Conservation (phyloP, 2,888 invertebrate genomes). For the Drosophila monieri region DNA sequence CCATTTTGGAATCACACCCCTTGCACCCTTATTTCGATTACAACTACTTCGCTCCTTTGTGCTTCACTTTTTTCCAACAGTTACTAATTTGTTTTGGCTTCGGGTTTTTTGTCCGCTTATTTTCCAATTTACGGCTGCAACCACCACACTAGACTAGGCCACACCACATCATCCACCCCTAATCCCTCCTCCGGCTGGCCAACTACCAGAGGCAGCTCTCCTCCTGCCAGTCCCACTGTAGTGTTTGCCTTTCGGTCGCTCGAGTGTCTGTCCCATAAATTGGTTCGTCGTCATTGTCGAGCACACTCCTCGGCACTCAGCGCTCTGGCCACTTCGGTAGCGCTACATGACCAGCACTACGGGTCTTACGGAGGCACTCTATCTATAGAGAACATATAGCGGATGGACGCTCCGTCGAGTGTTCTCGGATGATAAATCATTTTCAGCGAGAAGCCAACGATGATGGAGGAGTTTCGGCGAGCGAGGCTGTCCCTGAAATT, state of each 20-base stretch:
- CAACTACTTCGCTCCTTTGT: slow-evolving; percentile 5
- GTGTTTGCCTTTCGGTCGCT: slow-evolving; percentile 60
- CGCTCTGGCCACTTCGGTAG: slow-evolving; percentile 57
- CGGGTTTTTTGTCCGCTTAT: slow-evolving; percentile 55
- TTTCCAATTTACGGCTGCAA: slow-evolving; percentile 56
- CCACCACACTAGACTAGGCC: slow-evolving; percentile 12
- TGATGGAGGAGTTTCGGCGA: slow-evolving; percentile 45
- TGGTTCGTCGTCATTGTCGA: slow-evolving; percentile 66
- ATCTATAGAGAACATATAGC: background rate
- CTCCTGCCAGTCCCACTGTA: slow-evolving; percentile 20
- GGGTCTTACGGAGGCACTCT: background rate
- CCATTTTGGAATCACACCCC: slow-evolving; percentile 63
- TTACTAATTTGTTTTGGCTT: slow-evolving; percentile 55
- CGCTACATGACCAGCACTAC: slow-evolving; percentile 33
- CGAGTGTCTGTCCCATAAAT: slow-evolving; percentile 65
- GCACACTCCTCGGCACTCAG: slow-evolving; percentile 34
- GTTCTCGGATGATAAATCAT: slow-evolving; percentile 69
- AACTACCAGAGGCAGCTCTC: background rate
- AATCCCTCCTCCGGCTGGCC: background rate
- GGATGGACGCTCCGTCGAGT: slow-evolving; percentile 50
- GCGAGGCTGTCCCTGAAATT: slow-evolving; percentile 51
- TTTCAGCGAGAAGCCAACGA: slow-evolving; percentile 45
- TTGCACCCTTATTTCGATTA: slow-evolving; percentile 13
- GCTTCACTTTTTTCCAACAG: slow-evolving; percentile 18
- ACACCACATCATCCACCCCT: background rate